phyloP scores from a whole-genome alignment of 2,797 vertebrate genomes.

The Clamator glandarius region DNA sequence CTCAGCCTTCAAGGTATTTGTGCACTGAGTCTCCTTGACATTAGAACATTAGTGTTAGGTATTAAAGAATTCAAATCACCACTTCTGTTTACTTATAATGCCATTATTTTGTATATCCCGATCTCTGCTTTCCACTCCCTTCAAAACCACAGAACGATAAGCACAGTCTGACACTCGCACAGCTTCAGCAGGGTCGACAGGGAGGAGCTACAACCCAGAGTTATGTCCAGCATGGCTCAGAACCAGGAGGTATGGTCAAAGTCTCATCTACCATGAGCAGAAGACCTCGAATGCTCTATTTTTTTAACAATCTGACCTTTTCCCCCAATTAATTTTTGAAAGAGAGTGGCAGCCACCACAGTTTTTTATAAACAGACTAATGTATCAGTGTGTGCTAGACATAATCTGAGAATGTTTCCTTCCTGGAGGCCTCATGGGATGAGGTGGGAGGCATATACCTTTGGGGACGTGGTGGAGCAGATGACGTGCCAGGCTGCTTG shows the following conservation, averaged over 20 bases:
- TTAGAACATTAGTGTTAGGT: not conserved
- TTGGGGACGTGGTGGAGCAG: not conserved
- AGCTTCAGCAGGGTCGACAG: not conserved
- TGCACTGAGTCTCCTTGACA: not conserved
- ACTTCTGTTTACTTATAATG: rapidly evolving
- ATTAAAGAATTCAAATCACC: not conserved
- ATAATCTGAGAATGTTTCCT: not conserved
- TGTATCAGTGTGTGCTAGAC: rapidly evolving
- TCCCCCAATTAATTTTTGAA: not conserved
- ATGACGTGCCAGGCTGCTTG: not conserved
- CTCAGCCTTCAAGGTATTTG: not conserved
- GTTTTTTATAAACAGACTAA: not conserved
- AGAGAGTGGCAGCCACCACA: rapidly evolving
- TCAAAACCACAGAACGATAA: not conserved
- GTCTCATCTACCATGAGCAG: not conserved
- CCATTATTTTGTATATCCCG: not conserved
- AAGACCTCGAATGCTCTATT: not conserved
- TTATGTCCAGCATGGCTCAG: not conserved
- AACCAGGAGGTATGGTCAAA: rapidly evolving
- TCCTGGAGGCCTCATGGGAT: not conserved
- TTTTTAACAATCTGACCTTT: not conserved
- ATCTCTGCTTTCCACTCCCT: not conserved
- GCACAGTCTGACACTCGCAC: not conserved
- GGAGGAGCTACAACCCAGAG: not conserved
- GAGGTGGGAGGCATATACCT: not conserved